phyloP scores from a whole-genome alignment of 2,797 vertebrate species.

The Choloepus didactylus region DNA sequence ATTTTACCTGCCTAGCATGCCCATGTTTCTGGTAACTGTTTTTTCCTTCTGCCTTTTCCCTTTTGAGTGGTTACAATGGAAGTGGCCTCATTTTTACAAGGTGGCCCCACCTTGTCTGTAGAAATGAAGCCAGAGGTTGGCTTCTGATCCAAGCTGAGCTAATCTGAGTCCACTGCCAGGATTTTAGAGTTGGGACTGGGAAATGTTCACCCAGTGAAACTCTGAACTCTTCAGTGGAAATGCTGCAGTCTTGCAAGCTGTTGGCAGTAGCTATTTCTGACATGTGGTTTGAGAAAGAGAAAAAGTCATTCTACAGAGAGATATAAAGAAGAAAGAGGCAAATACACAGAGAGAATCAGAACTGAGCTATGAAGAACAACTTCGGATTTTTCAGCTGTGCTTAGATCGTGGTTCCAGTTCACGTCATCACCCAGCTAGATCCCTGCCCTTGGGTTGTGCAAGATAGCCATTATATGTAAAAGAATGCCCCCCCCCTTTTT shows the following conservation, averaged over 20 bases:
- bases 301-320: background rate
- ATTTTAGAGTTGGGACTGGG: conserved; percentile 20
- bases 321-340: background rate
- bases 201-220: conserved; percentile 57
- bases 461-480: background rate
- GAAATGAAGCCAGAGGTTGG: background rate
- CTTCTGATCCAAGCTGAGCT: background rate
- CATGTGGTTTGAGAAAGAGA: conserved; percentile 21
- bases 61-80: conserved; percentile 24
- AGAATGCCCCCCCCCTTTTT: background rate
- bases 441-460: background rate
- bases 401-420: background rate
- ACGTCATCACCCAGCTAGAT: background rate
- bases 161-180: conserved; percentile 15
- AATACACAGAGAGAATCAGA: background rate
- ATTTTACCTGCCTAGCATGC: background rate
- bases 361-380: conserved; percentile 26
- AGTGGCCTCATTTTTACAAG: conserved; percentile 29
- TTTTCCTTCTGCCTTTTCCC: background rate
- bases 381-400: conserved; percentile 9
- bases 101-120: background rate
- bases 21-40: background rate
- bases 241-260: conserved; percentile 60
- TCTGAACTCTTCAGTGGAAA: conserved; percentile 62
- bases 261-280: conserved; percentile 42